Base-by-base conservation (phyloP, 1,140 invertebrate species). In the Proctacanthus coquilletti region DNA sequence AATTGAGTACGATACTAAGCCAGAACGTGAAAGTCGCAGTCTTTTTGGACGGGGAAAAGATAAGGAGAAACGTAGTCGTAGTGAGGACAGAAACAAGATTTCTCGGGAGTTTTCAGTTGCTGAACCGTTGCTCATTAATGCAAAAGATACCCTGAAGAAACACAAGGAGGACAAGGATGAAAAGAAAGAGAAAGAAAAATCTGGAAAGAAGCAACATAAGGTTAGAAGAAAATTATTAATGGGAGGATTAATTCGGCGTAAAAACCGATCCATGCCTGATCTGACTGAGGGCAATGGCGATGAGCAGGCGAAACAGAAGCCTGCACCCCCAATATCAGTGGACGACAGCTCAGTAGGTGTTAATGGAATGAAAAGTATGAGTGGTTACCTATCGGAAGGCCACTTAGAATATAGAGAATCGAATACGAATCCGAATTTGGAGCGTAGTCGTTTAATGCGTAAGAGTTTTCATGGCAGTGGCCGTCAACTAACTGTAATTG, bases 191-290 rank as follows among this genome's bases (percentile, higher is more conserved):
- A 68, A 69, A 46, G 79, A 84, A 41, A 83, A 84, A 49, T 68
- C 76, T 27, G 75, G 75, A 11, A 89, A 89, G 51, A 92, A 91
- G 46, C 86, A 91, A 53, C 86, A 91, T 52, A 88, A 87, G 62
- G 86, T 92, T 29, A 63, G 85, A 18, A 68, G 85, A 52, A 91
- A 89, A 60, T 50, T 91, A 1, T 50, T 92, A 2, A 88, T 91
- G 84, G 85, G 86, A 18, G 85, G 84, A 2, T 64, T 91, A 36
- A 88, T 91, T 21, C 71, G 78, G 44, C 66, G 85, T 20, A 92
- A 91, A 60, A 92, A 92, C 56, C 65, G 84, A 42, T 88, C 84
- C 40, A 84, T 92, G 80, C 87, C 87, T 1, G 87, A 92, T 67
- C 62, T 92, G 13, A 75, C 85, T 2, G 84, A 87, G 53, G 71